Conservation (phyloP, 2,113 vertebrate species). For the Myotis yumanensis region DNA sequence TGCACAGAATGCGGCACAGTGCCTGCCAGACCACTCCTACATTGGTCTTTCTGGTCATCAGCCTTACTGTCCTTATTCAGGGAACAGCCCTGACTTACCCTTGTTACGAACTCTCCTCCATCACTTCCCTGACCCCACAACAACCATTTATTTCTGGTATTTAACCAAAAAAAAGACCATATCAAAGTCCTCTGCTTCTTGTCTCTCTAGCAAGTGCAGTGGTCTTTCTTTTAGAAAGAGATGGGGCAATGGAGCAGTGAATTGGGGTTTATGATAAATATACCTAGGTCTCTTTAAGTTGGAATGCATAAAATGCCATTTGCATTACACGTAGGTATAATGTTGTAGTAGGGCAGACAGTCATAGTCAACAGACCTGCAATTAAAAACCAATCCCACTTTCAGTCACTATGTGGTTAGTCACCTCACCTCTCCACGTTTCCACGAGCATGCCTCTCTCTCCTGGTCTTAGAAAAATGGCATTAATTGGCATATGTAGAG, state of each 20-base stretch:
- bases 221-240: not conserved
- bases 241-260: not conserved
- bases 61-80: too few species aligned
- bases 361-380: not conserved
- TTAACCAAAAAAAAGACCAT: not conserved
- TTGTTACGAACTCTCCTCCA: not conserved
- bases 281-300: not conserved
- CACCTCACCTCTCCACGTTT: not conserved
- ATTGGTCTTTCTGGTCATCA: not conserved
- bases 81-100: not conserved
- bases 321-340: not conserved
- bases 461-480: not conserved
- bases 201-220: not conserved
- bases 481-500: not conserved
- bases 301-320: not conserved
- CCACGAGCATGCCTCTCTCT: not conserved
- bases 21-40: not conserved
- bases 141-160: not conserved
- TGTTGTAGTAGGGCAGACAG: not conserved
- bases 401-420: not conserved
- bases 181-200: not conserved
- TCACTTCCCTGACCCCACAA: not conserved
- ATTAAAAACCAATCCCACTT: not conserved
- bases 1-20: not conserved
- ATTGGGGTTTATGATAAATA: not conserved